Conservation (phyloP, 2,113 vertebrate species). For the Amblyornis subalaris region DNA sequence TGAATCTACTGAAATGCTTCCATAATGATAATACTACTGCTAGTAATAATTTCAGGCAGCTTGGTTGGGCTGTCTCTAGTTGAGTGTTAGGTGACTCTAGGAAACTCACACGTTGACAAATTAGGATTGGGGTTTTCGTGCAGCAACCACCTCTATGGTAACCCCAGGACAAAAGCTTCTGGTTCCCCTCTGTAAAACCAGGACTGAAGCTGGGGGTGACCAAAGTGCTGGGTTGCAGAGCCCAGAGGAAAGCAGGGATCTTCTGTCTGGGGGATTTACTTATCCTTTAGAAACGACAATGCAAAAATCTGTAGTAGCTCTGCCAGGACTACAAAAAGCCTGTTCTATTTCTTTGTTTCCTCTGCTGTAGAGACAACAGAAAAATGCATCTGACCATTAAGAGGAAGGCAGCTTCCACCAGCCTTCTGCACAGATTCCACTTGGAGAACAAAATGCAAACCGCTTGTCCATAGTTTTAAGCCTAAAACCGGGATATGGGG, state of each 20-base stretch:
- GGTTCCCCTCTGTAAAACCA: not conserved
- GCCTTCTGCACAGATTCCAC: not conserved
- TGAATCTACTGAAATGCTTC: not conserved
- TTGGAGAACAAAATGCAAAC: not conserved
- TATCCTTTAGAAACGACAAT: not conserved
- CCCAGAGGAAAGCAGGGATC: not conserved
- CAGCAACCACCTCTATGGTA: not conserved
- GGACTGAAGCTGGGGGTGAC: not conserved
- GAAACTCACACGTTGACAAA: not conserved
- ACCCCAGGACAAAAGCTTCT: not conserved
- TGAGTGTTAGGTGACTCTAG: not conserved
- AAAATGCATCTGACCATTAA: not conserved
- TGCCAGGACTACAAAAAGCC: not conserved
- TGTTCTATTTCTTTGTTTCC: not conserved
- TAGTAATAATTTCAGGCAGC: not conserved
- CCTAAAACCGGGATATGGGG: not conserved
- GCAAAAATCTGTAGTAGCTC: not conserved
- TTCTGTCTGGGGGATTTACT: not conserved
- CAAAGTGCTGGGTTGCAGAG: not conserved
- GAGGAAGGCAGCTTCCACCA: not conserved
- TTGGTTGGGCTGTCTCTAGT: not conserved
- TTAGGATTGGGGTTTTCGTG: not conserved
- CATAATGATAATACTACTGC: too few species aligned
- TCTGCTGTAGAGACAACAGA: not conserved
- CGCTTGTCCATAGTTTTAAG: not conserved